Base-by-base conservation (phyloP, 2,113 vertebrate species). In the Salvelinus sp. region DNA sequence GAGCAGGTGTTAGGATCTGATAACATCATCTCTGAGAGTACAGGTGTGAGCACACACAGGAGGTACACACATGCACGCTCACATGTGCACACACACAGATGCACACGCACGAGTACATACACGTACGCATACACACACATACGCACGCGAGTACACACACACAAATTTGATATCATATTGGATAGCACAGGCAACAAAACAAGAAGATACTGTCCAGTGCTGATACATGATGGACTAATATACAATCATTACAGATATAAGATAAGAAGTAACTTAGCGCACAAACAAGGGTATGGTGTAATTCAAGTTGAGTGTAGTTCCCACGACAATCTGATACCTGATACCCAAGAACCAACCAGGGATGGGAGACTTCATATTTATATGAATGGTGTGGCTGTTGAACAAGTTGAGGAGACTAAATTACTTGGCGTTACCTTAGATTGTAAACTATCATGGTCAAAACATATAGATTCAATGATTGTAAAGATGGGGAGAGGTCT, bases 1-100 rank as follows among this genome's bases (percentile, higher is more conserved):
- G 86, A 92, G 91, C 93, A 91, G 93, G 89, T 93, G 92, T 91
- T 87, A 89, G 83, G 87, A 79, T 91, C 84, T 91, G 92, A 94
- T 92, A 93, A 92, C 90, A 93, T 93, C 91, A 90, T 86, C 88
- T 88, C 87, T 57, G 83, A 88, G 83, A 85, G 82, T 89, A 90
- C 91, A 93, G 93, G 92, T 93, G 91, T 91, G 88, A 88, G 86
- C 84, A 73, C 77, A 44, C 38, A 88, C 88, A 86, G 82, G 86
- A 87, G 88, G 84, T 83, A 91, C 79, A 87, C 81, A 44, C 38
- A 87, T 79, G 68, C 54, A 57, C 73, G 70, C 38, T 44, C 38
- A 44, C 38, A 44, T 44, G 38, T 67, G 38, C 38, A 64, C 50
- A 33, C 38, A 58, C 54, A 62, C 58, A 81, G 48, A 76, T 28